Evolutionary conservation across 2,797 vertebrate genomes (phyloP).

Genomic region (Emys orbicularis): DNA sequence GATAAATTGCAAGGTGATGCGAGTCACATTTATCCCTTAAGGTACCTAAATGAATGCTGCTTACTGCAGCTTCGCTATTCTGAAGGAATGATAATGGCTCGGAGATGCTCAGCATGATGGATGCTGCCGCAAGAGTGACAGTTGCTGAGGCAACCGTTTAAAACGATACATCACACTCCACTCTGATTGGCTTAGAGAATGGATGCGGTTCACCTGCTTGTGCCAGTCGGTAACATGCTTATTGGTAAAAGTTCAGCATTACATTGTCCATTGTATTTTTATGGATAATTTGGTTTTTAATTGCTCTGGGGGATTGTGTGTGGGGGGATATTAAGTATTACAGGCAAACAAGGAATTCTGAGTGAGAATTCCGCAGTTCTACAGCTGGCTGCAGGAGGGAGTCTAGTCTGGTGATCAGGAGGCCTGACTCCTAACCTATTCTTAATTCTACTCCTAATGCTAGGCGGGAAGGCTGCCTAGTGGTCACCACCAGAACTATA

Average conservation of each 20-base stretch:
- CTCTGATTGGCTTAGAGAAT: not conserved
- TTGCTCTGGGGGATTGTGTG: not conserved
- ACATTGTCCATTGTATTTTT: not conserved
- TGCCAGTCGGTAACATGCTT: not conserved
- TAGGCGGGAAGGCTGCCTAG: not conserved
- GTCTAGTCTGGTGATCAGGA: not conserved
- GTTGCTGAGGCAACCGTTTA: conserved; percentile 45
- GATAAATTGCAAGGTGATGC: conserved; percentile 12
- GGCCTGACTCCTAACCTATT: too few relatives aligned
- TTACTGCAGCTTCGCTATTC: not conserved
- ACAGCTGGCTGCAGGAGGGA: not conserved
- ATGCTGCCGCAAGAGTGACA: not conserved
- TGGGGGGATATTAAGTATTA: too few relatives aligned
- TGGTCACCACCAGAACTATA: not conserved
- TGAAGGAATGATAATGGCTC: not conserved
- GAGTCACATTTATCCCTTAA: not conserved
- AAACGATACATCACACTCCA: not conserved
- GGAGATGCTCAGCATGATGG: not conserved
- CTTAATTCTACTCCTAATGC: not conserved
- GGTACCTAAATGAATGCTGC: too few relatives aligned
- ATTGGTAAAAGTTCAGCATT: rapidly evolving
- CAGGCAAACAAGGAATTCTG: rapidly evolving
- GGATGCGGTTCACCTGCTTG: rapidly evolving
- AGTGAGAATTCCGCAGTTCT: not conserved
- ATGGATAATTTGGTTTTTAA: not conserved